Percentiles rank a stretch among this genome's conserved stretches.
These are phyloP conservation scores for Nothoprocta perdicaria DNA, from an alignment of 2,113 vertebrate species.

Conservation along the genomic window DNA sequence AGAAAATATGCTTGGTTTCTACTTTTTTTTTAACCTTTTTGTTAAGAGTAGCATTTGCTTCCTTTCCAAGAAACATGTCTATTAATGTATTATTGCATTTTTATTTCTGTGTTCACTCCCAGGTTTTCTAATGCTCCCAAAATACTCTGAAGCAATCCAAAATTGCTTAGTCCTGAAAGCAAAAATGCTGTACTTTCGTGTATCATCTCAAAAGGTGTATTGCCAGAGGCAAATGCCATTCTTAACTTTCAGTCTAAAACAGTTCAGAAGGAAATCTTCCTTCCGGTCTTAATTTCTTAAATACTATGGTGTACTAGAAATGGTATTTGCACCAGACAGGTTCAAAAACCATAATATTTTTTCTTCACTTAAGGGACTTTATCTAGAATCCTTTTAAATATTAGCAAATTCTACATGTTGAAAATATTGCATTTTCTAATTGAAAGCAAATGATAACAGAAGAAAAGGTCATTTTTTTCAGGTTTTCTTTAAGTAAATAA, in stretches of 20 bases:
- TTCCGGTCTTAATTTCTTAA: background rate
- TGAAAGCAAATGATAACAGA: constrained; percentile 35
- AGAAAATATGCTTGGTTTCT: background rate
- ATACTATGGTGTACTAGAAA: background rate
- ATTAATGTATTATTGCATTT: background rate
- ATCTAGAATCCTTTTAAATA: constrained; percentile 49
- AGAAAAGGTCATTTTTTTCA: constrained; percentile 41
- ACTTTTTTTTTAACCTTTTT: background rate
- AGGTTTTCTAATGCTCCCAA: background rate
- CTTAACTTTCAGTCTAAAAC: background rate
- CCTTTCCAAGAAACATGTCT: background rate
- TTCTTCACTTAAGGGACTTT: background rate
- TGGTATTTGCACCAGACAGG: background rate
- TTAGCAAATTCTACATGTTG: constrained; percentile 36
- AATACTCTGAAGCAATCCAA: background rate
- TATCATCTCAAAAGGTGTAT: background rate
- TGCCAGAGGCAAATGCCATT: background rate
- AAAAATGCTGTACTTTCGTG: background rate
- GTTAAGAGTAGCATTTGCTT: background rate
- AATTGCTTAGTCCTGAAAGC: background rate
- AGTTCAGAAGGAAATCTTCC: constrained; percentile 2
- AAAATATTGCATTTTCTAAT: constrained; percentile 27
- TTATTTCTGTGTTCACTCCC: background rate
- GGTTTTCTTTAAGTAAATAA: constrained; percentile 50
- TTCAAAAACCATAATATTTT: constrained; percentile 41